Conservation (phyloP, 2,113 vertebrate genomes). For the Colinus virginianus region DNA sequence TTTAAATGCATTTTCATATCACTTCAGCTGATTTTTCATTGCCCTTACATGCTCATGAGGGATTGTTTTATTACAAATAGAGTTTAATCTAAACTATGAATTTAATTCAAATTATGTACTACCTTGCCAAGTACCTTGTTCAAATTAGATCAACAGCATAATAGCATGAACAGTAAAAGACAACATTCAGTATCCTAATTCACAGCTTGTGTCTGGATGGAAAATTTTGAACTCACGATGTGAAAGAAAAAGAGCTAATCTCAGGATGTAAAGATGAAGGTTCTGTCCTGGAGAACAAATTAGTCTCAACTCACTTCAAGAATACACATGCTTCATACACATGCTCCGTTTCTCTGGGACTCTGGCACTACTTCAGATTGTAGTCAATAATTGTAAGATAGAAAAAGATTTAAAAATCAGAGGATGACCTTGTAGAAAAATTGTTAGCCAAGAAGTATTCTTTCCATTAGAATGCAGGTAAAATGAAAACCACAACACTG, state of each 20-base stretch:
- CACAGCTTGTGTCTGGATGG: neutral
- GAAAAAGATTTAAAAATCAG: neutral
- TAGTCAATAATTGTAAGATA: neutral
- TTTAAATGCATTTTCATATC: neutral
- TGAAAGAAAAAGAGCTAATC: neutral
- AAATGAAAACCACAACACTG: slow-evolving; percentile 15
- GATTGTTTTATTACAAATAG: neutral
- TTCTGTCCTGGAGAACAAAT: neutral
- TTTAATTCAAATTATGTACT: neutral
- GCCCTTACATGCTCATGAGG: neutral
- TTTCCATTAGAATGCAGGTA: neutral
- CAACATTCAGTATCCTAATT: neutral
- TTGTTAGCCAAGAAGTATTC: slow-evolving; percentile 1
- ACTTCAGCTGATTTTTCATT: neutral
- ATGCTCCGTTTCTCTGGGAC: neutral
- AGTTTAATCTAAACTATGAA: neutral
- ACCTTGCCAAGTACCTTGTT: neutral
- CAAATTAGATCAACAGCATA: neutral
- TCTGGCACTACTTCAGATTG: neutral
- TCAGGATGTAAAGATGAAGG: neutral
- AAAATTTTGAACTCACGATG: neutral
- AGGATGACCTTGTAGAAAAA: neutral
- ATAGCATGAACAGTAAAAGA: neutral
- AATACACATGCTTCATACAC: neutral
- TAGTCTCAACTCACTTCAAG: neutral